These are phyloP conservation scores for Anguilla megastoma DNA, from an alignment of 2,797 vertebrate genomes.

Conservation along the genomic window DNA sequence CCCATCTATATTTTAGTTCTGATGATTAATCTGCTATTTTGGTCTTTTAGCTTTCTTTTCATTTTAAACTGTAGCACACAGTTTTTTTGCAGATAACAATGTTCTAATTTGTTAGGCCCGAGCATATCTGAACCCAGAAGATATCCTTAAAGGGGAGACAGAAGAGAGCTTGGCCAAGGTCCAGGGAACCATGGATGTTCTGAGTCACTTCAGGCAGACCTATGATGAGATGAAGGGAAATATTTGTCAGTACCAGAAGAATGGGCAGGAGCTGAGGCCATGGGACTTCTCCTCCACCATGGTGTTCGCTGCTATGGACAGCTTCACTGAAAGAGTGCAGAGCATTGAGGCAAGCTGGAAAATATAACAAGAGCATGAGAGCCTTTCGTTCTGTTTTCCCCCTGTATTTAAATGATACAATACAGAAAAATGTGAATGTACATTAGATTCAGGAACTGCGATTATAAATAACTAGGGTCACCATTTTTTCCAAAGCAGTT, in stretches of 20 bases:
- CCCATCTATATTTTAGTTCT: not conserved
- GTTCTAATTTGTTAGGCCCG: constrained; percentile 69
- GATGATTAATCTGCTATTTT: not conserved
- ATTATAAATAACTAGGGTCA: not conserved
- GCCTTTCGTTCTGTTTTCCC: not conserved
- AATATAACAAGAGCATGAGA: not conserved
- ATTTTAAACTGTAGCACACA: not conserved
- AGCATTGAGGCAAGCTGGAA: constrained; percentile 72
- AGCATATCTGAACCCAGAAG: constrained; percentile 79
- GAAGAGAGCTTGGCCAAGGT: constrained; percentile 81
- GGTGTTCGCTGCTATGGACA: constrained; percentile 80
- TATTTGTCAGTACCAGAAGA: constrained; percentile 73
- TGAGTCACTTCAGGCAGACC: constrained; percentile 71
- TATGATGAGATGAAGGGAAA: constrained; percentile 75
- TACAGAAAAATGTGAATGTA: constrained; percentile 1
- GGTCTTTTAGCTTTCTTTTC: not conserved
- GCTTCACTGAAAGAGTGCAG: constrained; percentile 75
- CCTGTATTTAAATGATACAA: not conserved
- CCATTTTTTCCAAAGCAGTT: not conserved
- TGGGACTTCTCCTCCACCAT: constrained; percentile 79
- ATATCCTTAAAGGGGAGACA: constrained; percentile 85
- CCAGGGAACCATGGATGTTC: constrained; percentile 65
- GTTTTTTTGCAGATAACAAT: not conserved
- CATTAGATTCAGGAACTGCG: not conserved
- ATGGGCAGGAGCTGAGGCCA: constrained; percentile 63